Evolutionary conservation across 2,113 vertebrate species (phyloP), one percentile per base, ranked within the genome.

Genomic region (Odontophorus gujanensis): DNA sequence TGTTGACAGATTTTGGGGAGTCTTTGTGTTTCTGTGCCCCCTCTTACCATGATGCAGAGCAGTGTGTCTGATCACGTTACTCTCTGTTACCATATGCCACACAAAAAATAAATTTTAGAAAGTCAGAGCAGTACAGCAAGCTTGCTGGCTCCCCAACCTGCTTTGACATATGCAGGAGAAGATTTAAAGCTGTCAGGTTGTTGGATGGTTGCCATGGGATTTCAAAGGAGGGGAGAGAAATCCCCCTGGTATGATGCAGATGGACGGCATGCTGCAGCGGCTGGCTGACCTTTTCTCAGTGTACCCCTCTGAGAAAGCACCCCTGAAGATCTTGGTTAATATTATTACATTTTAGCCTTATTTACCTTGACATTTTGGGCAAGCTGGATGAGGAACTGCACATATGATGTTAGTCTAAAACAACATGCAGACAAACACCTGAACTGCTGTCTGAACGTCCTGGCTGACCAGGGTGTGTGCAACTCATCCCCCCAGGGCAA

Each of bases 161-260:
- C 66, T 86, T 81, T 95, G 79, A 88, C 94, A 94, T 84, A 88
- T 72, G 85, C 66, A 25, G 55, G 57, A 68, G 91, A 90, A 94
- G 95, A 92, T 93, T 94, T 95, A 95, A 93, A 95, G 65, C 87
- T 95, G 88, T 90, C 93, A 84, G 51, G 77, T 69, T 86, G 66
- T 75, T 90, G 88, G 82, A 91, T 75, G 85, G 68, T 94, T 96
- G 92, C 92, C 87, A 91, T 78, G 85, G 93, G 90, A 83, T 86
- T 88, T 88, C 65, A 81, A 78, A 89, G 66, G 1, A 0, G 30
- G 48, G 82, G 89, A 82, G 63, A 82, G 74, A 84, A 92, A 71
- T 92, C 81, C 71, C 75, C 75, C 9, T 18, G 28, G 59, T 81
- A 91, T 63, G 63, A 79, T 82, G 59, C 81, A 85, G 82, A 95